These are phyloP conservation scores for Bibio marci DNA, from an alignment of 2,888 invertebrate genomes.

Conservation along the genomic window DNA sequence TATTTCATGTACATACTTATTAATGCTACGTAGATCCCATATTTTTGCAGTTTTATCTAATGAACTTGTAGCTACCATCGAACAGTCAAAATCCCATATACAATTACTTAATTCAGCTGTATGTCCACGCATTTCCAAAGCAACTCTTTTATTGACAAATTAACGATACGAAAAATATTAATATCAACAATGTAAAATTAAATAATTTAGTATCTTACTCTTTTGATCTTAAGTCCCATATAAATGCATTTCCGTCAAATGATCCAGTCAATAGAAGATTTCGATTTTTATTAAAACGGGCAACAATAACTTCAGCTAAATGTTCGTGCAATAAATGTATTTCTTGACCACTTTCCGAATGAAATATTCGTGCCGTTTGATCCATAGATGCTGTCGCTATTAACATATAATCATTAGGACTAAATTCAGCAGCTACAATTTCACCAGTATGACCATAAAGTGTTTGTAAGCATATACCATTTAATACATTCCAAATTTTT, in stretches of 20 bases:
- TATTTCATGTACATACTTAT: constrained; percentile 38
- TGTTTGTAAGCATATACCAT: constrained; percentile 46
- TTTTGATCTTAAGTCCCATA: constrained; percentile 55
- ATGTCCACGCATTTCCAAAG: constrained; percentile 41
- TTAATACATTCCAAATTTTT: constrained; percentile 51
- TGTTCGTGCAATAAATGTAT: constrained; percentile 45
- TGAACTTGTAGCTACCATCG: constrained; percentile 49
- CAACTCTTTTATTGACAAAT: constrained; percentile 29
- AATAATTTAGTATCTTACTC: constrained; percentile 29
- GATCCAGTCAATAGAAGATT: constrained; percentile 58
- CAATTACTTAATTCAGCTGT: constrained; percentile 50
- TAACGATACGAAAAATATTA: not conserved
- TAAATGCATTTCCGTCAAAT: constrained; percentile 55
- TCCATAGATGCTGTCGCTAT: constrained; percentile 62
- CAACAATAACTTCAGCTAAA: constrained; percentile 55
- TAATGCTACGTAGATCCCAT: constrained; percentile 45
- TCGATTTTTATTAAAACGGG: constrained; percentile 53
- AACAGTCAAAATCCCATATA: constrained; percentile 47
- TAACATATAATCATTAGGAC: constrained; percentile 41
- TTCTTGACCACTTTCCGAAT: constrained; percentile 45
- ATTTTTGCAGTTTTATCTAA: constrained; percentile 51
- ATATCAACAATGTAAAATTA: no score
- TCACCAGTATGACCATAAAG: constrained; percentile 61
- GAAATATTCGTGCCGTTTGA: constrained; percentile 51
- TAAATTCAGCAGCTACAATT: constrained; percentile 53